These are phyloP conservation scores for Ganaspis sp. DNA, from an alignment of 1,140 invertebrate genomes.

Conservation along the genomic window DNA sequence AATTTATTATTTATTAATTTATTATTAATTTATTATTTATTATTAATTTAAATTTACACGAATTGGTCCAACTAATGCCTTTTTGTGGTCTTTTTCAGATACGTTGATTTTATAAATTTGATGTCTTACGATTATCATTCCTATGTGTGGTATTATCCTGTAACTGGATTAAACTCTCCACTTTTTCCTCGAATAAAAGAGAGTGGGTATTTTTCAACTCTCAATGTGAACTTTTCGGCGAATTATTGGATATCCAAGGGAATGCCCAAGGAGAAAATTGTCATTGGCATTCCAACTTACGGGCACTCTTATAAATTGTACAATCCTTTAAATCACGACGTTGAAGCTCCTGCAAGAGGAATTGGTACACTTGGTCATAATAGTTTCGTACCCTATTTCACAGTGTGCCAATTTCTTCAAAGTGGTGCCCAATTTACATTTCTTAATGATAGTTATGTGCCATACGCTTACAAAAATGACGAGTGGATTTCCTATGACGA, in stretches of 20 bases:
- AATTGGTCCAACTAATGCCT: no score
- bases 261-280: constrained; percentile 88
- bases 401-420: constrained; percentile 82
- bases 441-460: constrained; percentile 84
- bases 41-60: constrained; percentile 28
- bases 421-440: constrained; percentile 77
- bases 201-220: constrained; percentile 80
- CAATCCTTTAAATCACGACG: constrained; percentile 80
- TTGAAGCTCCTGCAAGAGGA: constrained; percentile 84
- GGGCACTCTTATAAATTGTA: constrained; percentile 87
- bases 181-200: constrained; percentile 81
- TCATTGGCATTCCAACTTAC: constrained; percentile 93
- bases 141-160: constrained; percentile 84
- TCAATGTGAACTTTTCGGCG: constrained; percentile 90
- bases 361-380: constrained; percentile 80
- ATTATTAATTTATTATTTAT: no score
- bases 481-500: constrained; percentile 96
- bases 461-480: constrained; percentile 83
- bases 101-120: constrained; percentile 90
- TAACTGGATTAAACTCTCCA: constrained; percentile 90
- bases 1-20: no score
- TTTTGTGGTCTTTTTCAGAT: constrained; percentile 78
- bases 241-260: constrained; percentile 88
- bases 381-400: constrained; percentile 85
- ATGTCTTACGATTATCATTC: constrained; percentile 95